Evolutionary conservation across 2,888 invertebrate genomes (phyloP), one percentile per base, ranked within the genome.

Genomic region (Stramonita haemastoma): DNA sequence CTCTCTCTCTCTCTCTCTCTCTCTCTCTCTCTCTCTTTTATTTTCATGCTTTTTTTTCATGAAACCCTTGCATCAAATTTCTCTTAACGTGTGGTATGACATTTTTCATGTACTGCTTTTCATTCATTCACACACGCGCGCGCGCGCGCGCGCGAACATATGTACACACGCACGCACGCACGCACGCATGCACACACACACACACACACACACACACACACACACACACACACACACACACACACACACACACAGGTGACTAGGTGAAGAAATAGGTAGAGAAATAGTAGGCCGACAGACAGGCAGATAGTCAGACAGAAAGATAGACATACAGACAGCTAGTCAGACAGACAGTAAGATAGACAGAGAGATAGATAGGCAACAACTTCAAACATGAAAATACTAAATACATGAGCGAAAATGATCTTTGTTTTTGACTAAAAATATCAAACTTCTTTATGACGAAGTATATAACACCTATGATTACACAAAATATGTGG

Each of bases 191-290:
- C 83, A 46, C 83, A 83, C 83, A 46, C 83, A 46, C 83, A 83
- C 83, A 83, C 83, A 83, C 83, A 83, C 83, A 83, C 83, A 83
- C 83, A 83, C 83, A 83, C 83, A 83, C 83, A 83, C 83, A 83
- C 83, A 83, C 83, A 83, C 46, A 83, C 36, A 83, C 83, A 46
- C 46, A 84, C 56, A 84, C 19, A 84, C 46, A 81, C 34, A 81
- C 81, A 34, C 36, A 81, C 81, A 34, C 81, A 81, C 36, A 1
- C 79, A 79, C 79, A 19, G 6, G 8, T 32, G 4, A 6, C 8
- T 19, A 79, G 15, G 32, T 19, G 32, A 29, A 79, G 13, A 77
- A 29, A 77, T 32, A 77, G 2, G 32, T 32, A 29, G 29, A 77
- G 29, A 77, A 29, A 77, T 32, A 77, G 17, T 32, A 77, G 29